Evolutionary conservation across 2,888 invertebrate genomes (phyloP), one percentile per base, ranked within the genome.

Genomic region (Lydus trimaculatus): DNA sequence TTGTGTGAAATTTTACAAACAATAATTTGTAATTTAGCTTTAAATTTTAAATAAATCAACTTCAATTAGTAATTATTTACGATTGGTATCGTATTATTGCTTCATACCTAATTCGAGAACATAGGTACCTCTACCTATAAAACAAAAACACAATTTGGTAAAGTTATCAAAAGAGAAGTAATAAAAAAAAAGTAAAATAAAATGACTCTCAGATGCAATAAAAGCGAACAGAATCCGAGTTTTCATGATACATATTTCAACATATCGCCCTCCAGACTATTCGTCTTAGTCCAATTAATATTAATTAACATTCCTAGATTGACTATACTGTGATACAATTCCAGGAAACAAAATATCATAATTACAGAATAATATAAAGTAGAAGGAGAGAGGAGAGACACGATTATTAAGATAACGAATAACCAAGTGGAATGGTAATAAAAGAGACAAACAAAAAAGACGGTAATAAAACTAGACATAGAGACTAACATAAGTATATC

Each of bases 291-390:
- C 73, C 75, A 78, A 78, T 78, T 78, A 75, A 76, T 77, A 78
- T 76, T 78, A 76, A 77, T 78, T 75, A 73, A 72, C 67, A 69
- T 33, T 31, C 33, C 33, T 60, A 48, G 63, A 8, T 9, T 20
- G 20, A 20, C 48, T 25, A 56, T 13, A 15, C 13, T 56, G 2
- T 56, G 66, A 67, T 48, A 63, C 71, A 70, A 67, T 75, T 76
- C 74, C 71, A 65, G 70, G 76, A 76, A 77, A 75, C 72, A 71
- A 62, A 75, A 73, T 72, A 73, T 75, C 75, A 75, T 78, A 76
- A 79, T 74, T 77, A 71, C 74, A 72, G 73, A 71, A 43, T 17
- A 3, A 43, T 43, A 5, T 17, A 13, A 56, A 3, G 20, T 9
- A 8, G 25, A 13, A 25, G 56, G 13, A 25, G 13, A 25, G n/a